phyloP scores from a whole-genome alignment of 53 echinoderm and acorn worm genomes.

The Temnopleurus reevesii region DNA sequence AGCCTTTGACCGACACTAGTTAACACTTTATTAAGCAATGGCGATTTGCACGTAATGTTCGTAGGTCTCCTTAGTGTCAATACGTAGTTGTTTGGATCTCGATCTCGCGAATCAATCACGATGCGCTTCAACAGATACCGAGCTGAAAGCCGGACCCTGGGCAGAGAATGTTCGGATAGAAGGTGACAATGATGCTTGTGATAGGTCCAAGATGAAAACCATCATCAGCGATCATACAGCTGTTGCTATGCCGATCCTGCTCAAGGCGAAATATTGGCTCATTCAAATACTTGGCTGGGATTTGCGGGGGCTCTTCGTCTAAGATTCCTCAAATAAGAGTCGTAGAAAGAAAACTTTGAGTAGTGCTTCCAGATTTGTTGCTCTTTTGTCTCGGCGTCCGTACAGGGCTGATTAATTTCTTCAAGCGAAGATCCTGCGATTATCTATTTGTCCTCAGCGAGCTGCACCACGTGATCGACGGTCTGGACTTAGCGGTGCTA shows the following conservation, averaged over 20 bases:
- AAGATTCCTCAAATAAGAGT: not conserved
- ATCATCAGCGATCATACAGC: not conserved
- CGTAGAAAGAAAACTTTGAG: not conserved
- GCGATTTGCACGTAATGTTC: not conserved
- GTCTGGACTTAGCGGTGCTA: not conserved
- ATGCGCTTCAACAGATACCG: not conserved
- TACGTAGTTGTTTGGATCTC: not conserved
- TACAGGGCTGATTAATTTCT: not conserved
- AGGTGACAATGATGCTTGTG: not conserved
- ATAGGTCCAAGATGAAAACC: slow-evolving; percentile 26
- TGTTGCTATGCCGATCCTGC: not conserved
- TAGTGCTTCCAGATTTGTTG: not conserved
- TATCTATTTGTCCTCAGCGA: not conserved
- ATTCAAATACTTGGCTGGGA: slow-evolving; percentile 3
- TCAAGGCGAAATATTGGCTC: slow-evolving; percentile 12
- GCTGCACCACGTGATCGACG: not conserved
- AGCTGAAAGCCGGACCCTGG: slow-evolving; percentile 3
- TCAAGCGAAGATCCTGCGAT: not conserved
- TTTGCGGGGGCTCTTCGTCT: not conserved
- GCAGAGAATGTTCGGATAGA: not conserved
- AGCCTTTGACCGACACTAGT: not conserved
- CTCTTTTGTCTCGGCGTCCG: not conserved
- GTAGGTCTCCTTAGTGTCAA: not conserved
- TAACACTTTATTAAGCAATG: not conserved
- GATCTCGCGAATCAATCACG: slow-evolving; percentile 15